A percentile compares a stretch with the other conserved stretches of the same genome.
Evolutionary conservation across 35 echinoderm and acorn worm genomes (phyloP).

Genomic region (Ophioderma brevispina): DNA sequence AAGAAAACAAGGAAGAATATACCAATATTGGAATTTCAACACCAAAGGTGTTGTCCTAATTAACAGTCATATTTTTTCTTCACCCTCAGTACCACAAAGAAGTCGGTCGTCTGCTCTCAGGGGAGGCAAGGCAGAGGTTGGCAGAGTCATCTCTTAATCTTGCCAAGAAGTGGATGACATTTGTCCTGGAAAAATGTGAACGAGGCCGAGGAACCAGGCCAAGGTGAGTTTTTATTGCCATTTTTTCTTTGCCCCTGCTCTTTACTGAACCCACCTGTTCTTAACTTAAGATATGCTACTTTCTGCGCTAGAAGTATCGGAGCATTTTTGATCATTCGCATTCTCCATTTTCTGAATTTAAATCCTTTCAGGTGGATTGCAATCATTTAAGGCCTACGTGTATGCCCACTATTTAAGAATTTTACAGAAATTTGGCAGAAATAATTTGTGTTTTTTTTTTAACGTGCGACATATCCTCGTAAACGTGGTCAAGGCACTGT

Average conservation of each 20-base stretch:
- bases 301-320: not conserved
- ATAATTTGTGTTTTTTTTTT: no score
- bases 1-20: no score
- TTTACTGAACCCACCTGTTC: not conserved
- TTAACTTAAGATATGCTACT: not conserved
- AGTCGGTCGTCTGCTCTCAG: constrained; percentile 78
- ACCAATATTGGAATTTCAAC: no score
- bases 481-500: no score
- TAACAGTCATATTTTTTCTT: no score
- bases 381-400: no score
- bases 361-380: not conserved
- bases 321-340: not conserved
- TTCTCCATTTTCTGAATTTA: not conserved
- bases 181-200: constrained; percentile 90
- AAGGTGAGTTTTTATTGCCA: constrained; percentile 60
- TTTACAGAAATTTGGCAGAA: no score
- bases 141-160: constrained; percentile 63
- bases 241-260: not conserved
- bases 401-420: no score
- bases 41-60: no score
- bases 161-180: constrained; percentile 88
- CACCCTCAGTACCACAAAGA: constrained; percentile 90
- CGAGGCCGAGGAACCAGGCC: constrained; percentile 81
- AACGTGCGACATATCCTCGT: no score
- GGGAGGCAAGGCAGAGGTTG: constrained; percentile 44